Evolutionary conservation across 2,888 invertebrate genomes (phyloP), one percentile per base, ranked within the genome.

Genomic region (Liodrosophila aerea): DNA sequence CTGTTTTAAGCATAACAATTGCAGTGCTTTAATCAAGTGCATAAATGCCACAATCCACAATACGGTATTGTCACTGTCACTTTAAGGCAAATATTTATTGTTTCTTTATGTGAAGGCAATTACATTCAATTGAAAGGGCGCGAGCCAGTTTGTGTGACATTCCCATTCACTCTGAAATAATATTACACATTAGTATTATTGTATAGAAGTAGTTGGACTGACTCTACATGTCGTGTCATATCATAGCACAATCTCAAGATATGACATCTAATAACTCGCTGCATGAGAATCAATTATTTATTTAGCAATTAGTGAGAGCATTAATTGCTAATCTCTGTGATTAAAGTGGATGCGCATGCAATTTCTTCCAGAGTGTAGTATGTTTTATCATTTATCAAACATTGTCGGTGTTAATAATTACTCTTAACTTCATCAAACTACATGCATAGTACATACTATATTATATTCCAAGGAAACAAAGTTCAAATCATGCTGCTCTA

Each of bases 51-150:
- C 22, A 22, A 22, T 22, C 22, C 22, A n/a, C n/a, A n/a, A n/a
- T 22, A 22, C 22, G 5, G 22, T 5, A 22, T 22, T 22, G 3
- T 11, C 18, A 11, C n/a, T 7, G 7, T 31, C 9, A 34, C 11
- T 36, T 36, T 33, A 22, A 44, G 5, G 22, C 22, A 22, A 34
- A 31, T 62, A 36, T 61, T 65, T 56, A 44, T 36, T 41, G 53
- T 40, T 61, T n/a, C n/a, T 68, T 58, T 49, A 73, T 64, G 71
- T 33, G 27, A 44, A 43, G 16, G 47, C 77, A 78, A 78, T 78
- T 78, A 67, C 50, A 53, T 36, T 56, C 76, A 78, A 83, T 83
- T 83, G 57, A 68, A 76, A 65, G 76, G 70, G 66, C 54, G 69
- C 54, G 33, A 44, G 53, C 13, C 30, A 58, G 33, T 18, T 39